Evolutionary conservation across 2,797 vertebrate species (phyloP).

Genomic region (Alcedo quadribrachys): DNA sequence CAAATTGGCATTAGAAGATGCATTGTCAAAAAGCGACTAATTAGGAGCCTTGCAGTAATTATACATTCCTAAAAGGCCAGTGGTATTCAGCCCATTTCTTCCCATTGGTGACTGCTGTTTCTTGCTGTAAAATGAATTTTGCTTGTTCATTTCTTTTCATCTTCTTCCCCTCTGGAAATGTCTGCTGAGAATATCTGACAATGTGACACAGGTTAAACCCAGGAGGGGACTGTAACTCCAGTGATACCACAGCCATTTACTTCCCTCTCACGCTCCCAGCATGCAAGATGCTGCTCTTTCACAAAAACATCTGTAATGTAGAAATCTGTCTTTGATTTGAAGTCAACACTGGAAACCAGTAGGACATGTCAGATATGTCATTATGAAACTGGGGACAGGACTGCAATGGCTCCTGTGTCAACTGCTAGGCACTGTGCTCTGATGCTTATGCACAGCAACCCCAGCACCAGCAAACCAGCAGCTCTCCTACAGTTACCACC

Average conservation of each 20-base stretch:
- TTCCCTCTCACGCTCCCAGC: background rate
- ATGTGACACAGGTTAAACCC: background rate
- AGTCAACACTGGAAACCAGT: background rate
- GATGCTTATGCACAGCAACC: background rate
- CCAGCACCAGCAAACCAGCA: background rate
- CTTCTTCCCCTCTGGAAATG: background rate
- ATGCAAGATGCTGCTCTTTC: background rate
- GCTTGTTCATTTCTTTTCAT: background rate
- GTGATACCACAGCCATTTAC: background rate
- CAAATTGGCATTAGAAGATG: constrained; percentile 15
- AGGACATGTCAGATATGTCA: background rate
- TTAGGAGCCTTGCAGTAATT: constrained; percentile 44
- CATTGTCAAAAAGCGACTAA: constrained; percentile 24
- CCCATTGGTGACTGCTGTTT: background rate
- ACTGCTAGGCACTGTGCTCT: no score
- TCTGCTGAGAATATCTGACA: background rate
- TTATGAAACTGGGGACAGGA: background rate
- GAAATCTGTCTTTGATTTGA: background rate
- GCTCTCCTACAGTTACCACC: background rate
- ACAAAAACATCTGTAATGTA: background rate
- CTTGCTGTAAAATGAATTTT: background rate
- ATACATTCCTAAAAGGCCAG: constrained; percentile 7
- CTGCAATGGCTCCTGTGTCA: no score
- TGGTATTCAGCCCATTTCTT: background rate
- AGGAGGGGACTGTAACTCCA: background rate